Percentiles rank a stretch among this genome's conserved stretches.
Evolutionary conservation across 2,797 vertebrate species (phyloP).

Genomic region (Echiichthys vipera): DNA sequence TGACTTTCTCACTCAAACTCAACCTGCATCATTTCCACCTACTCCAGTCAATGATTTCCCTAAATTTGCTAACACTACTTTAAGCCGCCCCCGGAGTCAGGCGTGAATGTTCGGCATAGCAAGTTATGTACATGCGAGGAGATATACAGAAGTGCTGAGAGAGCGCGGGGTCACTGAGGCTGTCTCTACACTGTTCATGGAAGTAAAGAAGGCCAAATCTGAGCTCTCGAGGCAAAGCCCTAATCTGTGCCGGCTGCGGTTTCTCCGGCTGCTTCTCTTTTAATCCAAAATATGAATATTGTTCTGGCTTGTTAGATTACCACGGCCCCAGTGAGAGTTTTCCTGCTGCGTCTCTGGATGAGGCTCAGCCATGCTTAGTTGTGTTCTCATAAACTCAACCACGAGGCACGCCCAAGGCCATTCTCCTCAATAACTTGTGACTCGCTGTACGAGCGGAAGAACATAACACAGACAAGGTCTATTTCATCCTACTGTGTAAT

Average conservation of each 20-base stretch:
- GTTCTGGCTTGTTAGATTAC: constrained; percentile 24
- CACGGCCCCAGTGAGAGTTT: not conserved
- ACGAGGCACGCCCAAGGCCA: constrained; percentile 18
- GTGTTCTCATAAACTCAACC: constrained; percentile 33
- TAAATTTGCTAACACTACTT: not conserved
- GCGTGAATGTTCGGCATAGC: not conserved
- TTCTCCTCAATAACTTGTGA: constrained; percentile 7
- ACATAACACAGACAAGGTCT: not conserved
- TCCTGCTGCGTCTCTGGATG: not conserved
- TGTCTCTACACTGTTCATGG: not conserved
- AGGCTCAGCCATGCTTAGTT: constrained; percentile 11
- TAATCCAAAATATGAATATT: constrained; percentile 16
- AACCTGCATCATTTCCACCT: constrained; percentile 8
- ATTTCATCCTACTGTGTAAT: not conserved
- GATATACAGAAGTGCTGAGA: not conserved
- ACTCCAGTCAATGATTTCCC: constrained; percentile 7
- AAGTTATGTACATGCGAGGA: not conserved
- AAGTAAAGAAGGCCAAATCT: not conserved
- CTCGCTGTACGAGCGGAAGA: not conserved
- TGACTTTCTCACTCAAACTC: constrained; percentile 7
- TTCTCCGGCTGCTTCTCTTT: not conserved
- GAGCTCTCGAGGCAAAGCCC: not conserved
- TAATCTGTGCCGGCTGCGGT: not conserved
- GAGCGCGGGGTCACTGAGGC: not conserved
- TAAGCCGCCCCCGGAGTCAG: not conserved